Percentiles rank a stretch among this genome's conserved stretches.
Evolutionary conservation across 37 sponge, comb jelly and placozoan species (phyloP).

Genomic region (Spongia lamella): DNA sequence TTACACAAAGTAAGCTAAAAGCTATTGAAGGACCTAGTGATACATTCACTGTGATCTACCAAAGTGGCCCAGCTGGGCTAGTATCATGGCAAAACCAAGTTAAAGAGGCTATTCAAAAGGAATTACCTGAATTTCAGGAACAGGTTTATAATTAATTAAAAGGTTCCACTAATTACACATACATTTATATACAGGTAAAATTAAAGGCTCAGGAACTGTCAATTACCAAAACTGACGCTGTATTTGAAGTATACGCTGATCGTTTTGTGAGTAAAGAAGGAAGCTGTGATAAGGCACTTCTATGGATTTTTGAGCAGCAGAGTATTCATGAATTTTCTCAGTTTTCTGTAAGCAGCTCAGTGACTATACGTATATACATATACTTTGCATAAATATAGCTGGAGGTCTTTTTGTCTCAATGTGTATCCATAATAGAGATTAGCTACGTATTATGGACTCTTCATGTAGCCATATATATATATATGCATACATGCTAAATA

Average conservation of each 20-base stretch:
- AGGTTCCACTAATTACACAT: background rate
- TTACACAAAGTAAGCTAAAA: too few species aligned
- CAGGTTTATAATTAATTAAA: background rate
- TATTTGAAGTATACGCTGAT: constrained; percentile 58
- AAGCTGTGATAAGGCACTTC: constrained; percentile 1
- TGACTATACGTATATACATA: background rate
- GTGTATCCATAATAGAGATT: too few species aligned
- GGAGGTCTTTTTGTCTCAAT: too few species aligned
- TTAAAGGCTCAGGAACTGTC: constrained; percentile 27
- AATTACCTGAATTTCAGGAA: constrained; percentile 22
- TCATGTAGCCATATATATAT: too few species aligned
- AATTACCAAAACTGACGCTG: constrained; percentile 39
- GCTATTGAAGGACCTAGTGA: constrained; percentile 8
- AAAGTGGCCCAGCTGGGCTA: background rate
- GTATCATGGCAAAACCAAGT: constrained; percentile 24
- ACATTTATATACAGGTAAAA: constrained; percentile 11
- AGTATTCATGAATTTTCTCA: constrained; percentile 32
- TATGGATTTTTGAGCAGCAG: constrained; percentile 34
- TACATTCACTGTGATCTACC: constrained; percentile 2
- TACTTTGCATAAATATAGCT: too few species aligned
- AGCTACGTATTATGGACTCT: too few species aligned
- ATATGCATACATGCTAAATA: too few species aligned
- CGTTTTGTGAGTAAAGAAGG: constrained; percentile 12
- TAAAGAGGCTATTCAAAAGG: constrained; percentile 10
- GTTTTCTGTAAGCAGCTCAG: constrained; percentile 22